Conservation (phyloP, 2,888 invertebrate species). For the Troides aeacus region DNA sequence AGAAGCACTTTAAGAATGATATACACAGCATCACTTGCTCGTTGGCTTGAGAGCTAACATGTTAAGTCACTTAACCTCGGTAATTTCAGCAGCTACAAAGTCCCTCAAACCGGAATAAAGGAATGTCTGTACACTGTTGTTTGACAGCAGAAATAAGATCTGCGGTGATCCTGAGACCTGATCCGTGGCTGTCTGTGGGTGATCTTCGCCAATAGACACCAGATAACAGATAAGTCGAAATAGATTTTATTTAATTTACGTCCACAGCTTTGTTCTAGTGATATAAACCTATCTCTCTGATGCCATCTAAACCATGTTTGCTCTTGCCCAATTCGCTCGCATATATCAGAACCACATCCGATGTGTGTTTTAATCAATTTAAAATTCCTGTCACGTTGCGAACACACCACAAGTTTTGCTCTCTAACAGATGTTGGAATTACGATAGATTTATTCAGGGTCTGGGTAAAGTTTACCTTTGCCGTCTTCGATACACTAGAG, state of each 20-base stretch:
- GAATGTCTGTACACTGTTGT: no score
- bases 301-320: not conserved
- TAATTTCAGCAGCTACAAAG: no score
- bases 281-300: not conserved
- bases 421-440: constrained; percentile 23
- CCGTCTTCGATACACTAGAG: constrained; percentile 21
- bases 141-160: no score
- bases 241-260: not conserved
- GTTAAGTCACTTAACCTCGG: no score
- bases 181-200: no score
- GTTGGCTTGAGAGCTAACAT: no score
- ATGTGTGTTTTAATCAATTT: constrained; percentile 22
- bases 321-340: not conserved
- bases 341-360: constrained; percentile 9
- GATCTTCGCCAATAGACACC: no score
- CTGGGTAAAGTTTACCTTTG: constrained; percentile 23
- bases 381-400: constrained; percentile 26
- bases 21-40: no score
- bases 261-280: not conserved
- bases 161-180: no score
- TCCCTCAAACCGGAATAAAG: no score
- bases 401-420: constrained; percentile 23
- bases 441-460: constrained; percentile 29
- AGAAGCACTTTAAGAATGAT: no score
- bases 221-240: no score